phyloP scores from a whole-genome alignment of 2,888 invertebrate species.

The Dynastes maya region DNA sequence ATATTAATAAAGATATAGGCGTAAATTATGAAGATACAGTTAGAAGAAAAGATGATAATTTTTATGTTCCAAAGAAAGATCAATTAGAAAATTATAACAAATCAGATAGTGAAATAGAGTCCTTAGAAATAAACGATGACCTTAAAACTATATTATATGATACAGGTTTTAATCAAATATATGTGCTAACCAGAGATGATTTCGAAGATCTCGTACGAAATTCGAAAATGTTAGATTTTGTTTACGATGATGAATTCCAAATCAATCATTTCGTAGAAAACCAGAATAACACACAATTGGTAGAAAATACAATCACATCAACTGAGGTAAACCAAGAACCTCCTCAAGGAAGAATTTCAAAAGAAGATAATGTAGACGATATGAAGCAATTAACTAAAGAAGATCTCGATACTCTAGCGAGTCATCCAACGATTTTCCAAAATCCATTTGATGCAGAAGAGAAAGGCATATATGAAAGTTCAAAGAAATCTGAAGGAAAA shows the following conservation, averaged over 20 bases:
- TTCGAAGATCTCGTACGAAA: slow-evolving; percentile 21
- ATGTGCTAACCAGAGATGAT: slow-evolving; percentile 29
- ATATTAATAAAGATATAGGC: neutral
- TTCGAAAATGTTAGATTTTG: slow-evolving; percentile 24
- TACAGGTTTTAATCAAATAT: slow-evolving; percentile 34
- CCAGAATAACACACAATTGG: neutral
- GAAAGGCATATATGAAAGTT: slow-evolving; percentile 42
- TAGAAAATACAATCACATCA: neutral
- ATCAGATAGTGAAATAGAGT: slow-evolving; percentile 11
- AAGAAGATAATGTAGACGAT: slow-evolving; percentile 53
- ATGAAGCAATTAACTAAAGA: slow-evolving; percentile 61
- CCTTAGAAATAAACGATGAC: slow-evolving; percentile 55
- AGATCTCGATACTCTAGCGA: slow-evolving; percentile 62
- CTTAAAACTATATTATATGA: slow-evolving; percentile 7
- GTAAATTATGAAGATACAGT: neutral
- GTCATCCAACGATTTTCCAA: slow-evolving; percentile 60
- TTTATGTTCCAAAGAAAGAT: neutral
- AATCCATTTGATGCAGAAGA: slow-evolving; percentile 53
- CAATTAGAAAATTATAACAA: neutral
- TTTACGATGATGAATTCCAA: slow-evolving; percentile 8
- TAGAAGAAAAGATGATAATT: slow-evolving; percentile 2
- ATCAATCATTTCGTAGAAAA: neutral
- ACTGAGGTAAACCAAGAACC: neutral
- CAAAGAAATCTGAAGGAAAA: slow-evolving; percentile 18
- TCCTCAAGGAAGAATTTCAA: slow-evolving; percentile 48